Conservation (phyloP, 2,113 vertebrate genomes). For the Ptyas mucosa region DNA sequence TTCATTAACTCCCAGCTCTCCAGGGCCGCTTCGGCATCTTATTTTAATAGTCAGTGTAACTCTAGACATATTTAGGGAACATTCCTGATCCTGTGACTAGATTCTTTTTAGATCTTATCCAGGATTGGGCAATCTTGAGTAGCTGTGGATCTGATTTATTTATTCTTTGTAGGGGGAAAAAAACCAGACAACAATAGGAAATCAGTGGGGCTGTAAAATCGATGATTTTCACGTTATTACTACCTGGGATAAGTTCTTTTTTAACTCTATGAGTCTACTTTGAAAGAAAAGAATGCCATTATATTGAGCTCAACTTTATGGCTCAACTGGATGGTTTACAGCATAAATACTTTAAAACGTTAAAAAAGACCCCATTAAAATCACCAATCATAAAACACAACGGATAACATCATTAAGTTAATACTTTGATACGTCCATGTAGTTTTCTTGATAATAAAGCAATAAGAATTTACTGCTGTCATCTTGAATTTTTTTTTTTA, state of each 20-base stretch:
- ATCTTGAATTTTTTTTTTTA: not conserved
- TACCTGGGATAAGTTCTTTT: not conserved
- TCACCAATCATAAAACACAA: not conserved
- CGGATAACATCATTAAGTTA: not conserved
- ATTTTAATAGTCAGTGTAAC: not conserved
- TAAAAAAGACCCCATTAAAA: not conserved
- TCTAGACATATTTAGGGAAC: not conserved
- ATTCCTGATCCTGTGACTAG: not conserved
- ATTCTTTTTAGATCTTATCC: not conserved
- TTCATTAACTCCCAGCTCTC: constrained; percentile 46
- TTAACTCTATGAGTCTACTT: not conserved
- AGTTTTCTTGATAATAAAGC: not conserved
- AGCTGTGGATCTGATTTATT: not conserved
- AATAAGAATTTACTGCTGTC: not conserved
- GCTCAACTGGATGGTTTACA: not conserved
- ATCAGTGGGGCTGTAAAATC: not conserved
- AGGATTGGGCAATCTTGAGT: not conserved
- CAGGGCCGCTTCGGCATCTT: constrained; percentile 30
- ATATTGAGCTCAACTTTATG: not conserved
- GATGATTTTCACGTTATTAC: not conserved
- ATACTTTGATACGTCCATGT: not conserved
- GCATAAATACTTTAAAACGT: not conserved
- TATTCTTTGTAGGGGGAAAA: not conserved
- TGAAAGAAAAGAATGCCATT: not conserved
- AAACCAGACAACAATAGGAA: not conserved